A percentile compares a stretch with the other conserved stretches of the same genome.
Conservation (phyloP, 2,888 invertebrate genomes). For the Fragum sueziense region DNA sequence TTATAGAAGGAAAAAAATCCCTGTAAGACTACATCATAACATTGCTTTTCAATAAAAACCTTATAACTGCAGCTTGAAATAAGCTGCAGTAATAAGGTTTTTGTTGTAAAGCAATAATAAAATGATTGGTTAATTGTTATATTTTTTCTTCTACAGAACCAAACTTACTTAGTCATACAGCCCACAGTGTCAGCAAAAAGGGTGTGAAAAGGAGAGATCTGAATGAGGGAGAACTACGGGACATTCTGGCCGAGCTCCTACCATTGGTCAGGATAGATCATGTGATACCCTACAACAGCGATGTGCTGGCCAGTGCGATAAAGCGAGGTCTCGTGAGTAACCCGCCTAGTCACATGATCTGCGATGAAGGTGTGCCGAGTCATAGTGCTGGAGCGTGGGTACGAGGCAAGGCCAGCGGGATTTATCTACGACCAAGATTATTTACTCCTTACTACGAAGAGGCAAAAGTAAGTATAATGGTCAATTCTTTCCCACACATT, state of each 20-base stretch:
- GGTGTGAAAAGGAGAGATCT: constrained; percentile 91
- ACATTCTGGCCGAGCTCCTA: constrained; percentile 91
- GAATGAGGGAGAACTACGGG: constrained; percentile 92
- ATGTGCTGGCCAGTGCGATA: constrained; percentile 84
- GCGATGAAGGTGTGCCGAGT: constrained; percentile 85
- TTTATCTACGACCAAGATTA: constrained; percentile 90
- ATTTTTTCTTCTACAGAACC: constrained; percentile 87
- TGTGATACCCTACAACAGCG: constrained; percentile 90
- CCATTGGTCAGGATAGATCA: constrained; percentile 95
- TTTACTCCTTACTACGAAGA: constrained; percentile 98
- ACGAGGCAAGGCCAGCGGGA: constrained; percentile 80
- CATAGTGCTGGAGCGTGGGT: constrained; percentile 78
- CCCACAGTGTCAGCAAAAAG: constrained; percentile 94
- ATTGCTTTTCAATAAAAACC: too few species aligned
- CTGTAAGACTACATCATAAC: too few species aligned
- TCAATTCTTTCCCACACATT: too few species aligned
- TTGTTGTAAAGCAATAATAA: too few species aligned
- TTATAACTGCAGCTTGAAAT: too few species aligned
- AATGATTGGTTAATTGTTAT: too few species aligned
- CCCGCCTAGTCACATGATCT: constrained; percentile 92
- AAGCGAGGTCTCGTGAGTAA: constrained; percentile 90
- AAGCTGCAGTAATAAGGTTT: too few species aligned
- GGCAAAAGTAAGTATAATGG: constrained; percentile 88
- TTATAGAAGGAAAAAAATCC: too few species aligned
- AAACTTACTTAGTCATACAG: constrained; percentile 94